These are phyloP conservation scores for Euwallacea similis DNA, from an alignment of 1,140 invertebrate species.

Conservation along the genomic window DNA sequence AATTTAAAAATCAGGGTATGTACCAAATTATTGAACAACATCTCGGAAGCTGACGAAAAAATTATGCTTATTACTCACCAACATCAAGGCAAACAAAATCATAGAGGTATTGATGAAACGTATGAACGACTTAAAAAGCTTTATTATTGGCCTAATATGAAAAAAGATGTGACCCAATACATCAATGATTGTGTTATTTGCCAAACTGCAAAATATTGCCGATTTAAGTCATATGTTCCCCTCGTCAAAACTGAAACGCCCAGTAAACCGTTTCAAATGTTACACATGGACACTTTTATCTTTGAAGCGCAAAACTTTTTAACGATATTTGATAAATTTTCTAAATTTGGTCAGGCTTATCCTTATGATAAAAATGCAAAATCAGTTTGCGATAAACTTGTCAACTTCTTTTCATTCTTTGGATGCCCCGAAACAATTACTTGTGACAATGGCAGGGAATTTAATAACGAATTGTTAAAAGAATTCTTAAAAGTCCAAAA, in stretches of 20 bases:
- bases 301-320: constrained; percentile 32
- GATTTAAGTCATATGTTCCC: constrained; percentile 21
- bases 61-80: too few relatives aligned
- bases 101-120: too few relatives aligned
- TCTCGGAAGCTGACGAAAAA: too few relatives aligned
- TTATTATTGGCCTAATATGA: constrained; percentile 18
- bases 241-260: constrained; percentile 20
- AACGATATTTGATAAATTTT: constrained; percentile 35
- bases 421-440: constrained; percentile 36
- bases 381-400: constrained; percentile 26
- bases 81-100: too few relatives aligned
- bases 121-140: too few relatives aligned
- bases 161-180: constrained; percentile 16
- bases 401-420: constrained; percentile 36
- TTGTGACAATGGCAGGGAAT: constrained; percentile 41
- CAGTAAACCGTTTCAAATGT: constrained; percentile 36
- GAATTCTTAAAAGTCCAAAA: constrained; percentile 8
- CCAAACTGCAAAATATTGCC: constrained; percentile 10
- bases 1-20: too few relatives aligned
- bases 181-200: constrained; percentile 18
- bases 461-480: constrained; percentile 37
- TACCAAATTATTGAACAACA: too few relatives aligned
- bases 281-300: constrained; percentile 30
- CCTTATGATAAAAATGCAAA: constrained; percentile 16
- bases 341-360: constrained; percentile 36